Conservation (phyloP, 2,797 vertebrate genomes). For the Agapornis canus region DNA sequence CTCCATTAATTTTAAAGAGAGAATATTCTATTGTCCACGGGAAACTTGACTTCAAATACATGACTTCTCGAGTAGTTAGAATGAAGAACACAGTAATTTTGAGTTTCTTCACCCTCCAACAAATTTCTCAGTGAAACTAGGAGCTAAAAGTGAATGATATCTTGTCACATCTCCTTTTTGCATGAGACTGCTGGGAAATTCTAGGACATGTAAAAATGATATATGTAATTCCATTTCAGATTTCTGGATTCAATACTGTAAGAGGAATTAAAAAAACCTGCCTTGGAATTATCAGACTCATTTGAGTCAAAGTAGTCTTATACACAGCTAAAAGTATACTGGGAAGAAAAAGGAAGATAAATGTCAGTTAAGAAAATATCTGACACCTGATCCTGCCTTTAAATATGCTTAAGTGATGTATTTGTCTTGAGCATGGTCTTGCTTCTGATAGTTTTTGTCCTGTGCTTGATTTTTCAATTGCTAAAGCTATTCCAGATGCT, state of each 20-base stretch:
- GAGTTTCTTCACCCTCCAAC: neutral
- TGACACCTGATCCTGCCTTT: slow-evolving; percentile 19
- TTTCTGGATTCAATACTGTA: neutral
- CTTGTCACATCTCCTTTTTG: neutral
- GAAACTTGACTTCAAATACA: neutral
- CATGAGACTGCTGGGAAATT: neutral
- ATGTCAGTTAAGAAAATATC: slow-evolving; percentile 28
- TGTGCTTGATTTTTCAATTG: slow-evolving; percentile 39
- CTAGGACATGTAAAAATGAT: neutral
- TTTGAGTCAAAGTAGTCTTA: neutral
- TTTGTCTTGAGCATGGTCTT: slow-evolving; percentile 15
- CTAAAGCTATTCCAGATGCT: slow-evolving; percentile 64
- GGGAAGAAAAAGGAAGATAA: slow-evolving; percentile 10
- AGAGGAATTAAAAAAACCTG: neutral
- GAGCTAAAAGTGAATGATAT: neutral
- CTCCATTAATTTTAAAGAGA: neutral
- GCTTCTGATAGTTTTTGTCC: slow-evolving; percentile 36
- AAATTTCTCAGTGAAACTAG: neutral
- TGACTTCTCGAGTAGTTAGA: neutral
- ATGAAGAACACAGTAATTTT: neutral
- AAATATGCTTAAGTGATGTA: slow-evolving; percentile 1
- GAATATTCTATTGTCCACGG: neutral
- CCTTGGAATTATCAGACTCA: neutral
- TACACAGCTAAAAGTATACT: neutral
- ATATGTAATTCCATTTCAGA: neutral